A percentile compares a stretch with the other conserved stretches of the same genome.
Evolutionary conservation across 2,113 vertebrate genomes (phyloP).

Genomic region (Isichthys henryi): DNA sequence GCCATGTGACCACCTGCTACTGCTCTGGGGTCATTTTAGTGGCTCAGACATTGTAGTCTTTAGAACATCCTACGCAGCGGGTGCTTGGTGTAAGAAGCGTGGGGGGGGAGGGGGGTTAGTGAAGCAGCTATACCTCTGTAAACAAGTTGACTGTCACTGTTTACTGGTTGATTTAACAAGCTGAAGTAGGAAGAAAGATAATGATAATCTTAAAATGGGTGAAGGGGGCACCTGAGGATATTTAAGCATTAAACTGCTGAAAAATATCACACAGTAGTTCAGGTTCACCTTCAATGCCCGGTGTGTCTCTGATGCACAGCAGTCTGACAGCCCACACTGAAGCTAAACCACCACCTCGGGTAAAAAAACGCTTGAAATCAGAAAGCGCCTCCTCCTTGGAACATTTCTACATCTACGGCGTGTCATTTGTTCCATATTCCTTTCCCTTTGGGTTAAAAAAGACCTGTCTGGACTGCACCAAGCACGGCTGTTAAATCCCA

Average conservation of each 20-base stretch:
- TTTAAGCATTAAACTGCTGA: background rate
- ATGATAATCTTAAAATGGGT: background rate
- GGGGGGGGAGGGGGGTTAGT: background rate
- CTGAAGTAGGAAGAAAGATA: background rate
- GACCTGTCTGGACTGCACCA: background rate
- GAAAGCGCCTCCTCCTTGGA: background rate
- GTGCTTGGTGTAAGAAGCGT: background rate
- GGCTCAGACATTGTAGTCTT: background rate
- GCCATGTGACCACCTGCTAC: background rate
- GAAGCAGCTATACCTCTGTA: background rate
- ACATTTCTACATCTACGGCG: background rate
- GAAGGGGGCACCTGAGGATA: background rate
- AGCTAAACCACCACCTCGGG: background rate
- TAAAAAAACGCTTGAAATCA: background rate
- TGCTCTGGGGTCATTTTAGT: background rate
- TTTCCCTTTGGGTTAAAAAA: background rate
- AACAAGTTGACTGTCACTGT: background rate
- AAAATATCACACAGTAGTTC: background rate
- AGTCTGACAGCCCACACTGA: background rate
- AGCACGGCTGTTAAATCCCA: background rate
- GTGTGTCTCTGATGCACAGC: background rate
- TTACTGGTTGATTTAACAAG: background rate
- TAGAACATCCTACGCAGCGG: background rate
- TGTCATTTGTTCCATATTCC: background rate
- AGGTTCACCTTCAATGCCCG: background rate